A percentile compares a stretch with the other conserved stretches of the same genome.
Conservation (phyloP, 2,113 vertebrate species). For the Semnornis frantzii region DNA sequence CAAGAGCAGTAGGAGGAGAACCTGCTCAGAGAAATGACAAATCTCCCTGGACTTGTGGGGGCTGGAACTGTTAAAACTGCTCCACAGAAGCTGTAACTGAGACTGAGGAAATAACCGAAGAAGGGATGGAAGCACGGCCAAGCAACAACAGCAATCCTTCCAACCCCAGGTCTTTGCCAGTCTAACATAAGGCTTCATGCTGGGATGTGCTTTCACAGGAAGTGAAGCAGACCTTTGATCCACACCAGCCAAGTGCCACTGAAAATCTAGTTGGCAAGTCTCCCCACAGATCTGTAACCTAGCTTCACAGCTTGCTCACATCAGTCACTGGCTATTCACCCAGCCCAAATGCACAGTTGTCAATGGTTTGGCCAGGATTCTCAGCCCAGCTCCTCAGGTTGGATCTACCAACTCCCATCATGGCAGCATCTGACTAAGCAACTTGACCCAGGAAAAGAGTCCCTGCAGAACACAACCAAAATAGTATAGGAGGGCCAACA, state of each 20-base stretch:
- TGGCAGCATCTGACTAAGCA: background rate
- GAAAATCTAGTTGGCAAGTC: background rate
- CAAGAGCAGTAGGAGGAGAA: background rate
- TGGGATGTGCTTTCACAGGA: background rate
- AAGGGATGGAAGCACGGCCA: background rate
- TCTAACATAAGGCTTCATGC: background rate
- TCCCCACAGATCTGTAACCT: background rate
- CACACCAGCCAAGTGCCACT: rapidly evolving
- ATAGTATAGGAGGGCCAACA: rapidly evolving
- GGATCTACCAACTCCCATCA: background rate
- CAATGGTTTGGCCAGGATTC: background rate
- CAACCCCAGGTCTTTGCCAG: background rate
- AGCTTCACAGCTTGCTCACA: background rate
- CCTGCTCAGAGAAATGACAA: background rate
- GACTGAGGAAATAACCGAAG: background rate
- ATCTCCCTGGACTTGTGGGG: background rate
- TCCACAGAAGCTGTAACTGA: background rate
- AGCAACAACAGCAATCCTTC: background rate
- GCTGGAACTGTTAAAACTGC: background rate
- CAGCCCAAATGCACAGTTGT: rapidly evolving
- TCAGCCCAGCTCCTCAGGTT: background rate
- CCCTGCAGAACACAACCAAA: background rate
- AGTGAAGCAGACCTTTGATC: background rate
- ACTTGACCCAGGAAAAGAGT: background rate
- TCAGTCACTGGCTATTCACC: background rate